Conservation (phyloP, 64 coral and sea anemone genomes). For the Montipora sp. region DNA sequence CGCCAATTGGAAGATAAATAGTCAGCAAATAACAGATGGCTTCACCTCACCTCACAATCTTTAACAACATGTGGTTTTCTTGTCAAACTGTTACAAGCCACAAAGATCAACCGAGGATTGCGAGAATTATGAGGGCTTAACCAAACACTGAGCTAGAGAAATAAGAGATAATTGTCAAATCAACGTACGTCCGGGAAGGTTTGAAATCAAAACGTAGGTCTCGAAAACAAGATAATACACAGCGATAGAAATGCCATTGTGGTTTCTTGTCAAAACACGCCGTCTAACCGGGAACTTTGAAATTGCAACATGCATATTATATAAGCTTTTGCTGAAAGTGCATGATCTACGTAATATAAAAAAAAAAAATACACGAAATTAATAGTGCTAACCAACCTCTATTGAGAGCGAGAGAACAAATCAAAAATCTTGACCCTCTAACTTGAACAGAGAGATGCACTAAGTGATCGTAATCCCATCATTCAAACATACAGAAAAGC, state of each 20-base stretch:
- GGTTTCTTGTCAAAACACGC: constrained; percentile 27
- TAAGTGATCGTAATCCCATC: not conserved
- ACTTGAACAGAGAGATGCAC: too few species aligned
- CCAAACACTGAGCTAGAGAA: not conserved
- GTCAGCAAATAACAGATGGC: not conserved
- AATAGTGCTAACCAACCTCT: not conserved
- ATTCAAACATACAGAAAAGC: not conserved
- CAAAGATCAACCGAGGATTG: not conserved
- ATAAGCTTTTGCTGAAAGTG: not conserved
- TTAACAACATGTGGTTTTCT: not conserved
- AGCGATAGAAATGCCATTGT: not conserved
- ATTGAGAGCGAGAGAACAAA: not conserved
- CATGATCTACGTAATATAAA: not conserved
- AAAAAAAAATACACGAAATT: not conserved
- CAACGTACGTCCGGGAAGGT: too few species aligned
- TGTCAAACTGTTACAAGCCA: not conserved
- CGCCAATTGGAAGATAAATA: not conserved
- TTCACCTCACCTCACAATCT: not conserved
- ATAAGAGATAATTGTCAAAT: not conserved
- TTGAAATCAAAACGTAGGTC: not conserved
- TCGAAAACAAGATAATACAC: not conserved
- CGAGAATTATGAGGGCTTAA: not conserved
- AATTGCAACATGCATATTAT: not conserved
- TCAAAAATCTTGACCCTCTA: too few species aligned
- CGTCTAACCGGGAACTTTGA: not conserved